phyloP scores from a whole-genome alignment of 2,113 vertebrate genomes.

The Ptilorrhoa leucosticta region DNA sequence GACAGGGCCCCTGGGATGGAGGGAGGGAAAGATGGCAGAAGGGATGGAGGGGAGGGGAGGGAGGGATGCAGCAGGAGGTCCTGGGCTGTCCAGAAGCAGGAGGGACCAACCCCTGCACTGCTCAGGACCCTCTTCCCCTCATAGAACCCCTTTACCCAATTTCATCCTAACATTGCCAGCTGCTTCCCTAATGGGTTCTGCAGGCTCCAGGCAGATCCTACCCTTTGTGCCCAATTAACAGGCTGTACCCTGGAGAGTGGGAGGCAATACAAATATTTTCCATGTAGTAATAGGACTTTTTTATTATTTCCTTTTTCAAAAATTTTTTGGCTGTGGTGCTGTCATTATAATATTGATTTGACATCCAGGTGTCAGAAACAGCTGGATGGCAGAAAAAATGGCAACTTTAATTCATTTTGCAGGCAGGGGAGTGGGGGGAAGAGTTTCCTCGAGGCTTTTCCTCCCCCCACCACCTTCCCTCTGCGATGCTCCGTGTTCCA shows the following conservation, averaged over 20 bases:
- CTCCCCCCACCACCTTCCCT: neutral
- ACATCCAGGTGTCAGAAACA: conserved; percentile 44
- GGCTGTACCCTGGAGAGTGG: neutral
- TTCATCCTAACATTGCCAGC: neutral
- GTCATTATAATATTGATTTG: conserved; percentile 17
- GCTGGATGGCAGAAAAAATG: conserved; percentile 24
- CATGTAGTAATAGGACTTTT: neutral
- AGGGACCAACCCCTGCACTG: neutral
- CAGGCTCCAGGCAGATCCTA: neutral
- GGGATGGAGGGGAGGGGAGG: neutral
- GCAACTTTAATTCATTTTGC: neutral
- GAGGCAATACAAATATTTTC: conserved; percentile 50
- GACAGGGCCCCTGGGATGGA: neutral
- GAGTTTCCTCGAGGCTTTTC: conserved; percentile 7
- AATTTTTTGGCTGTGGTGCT: neutral
- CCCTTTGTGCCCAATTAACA: conserved; percentile 36
- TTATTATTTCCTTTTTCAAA: neutral
- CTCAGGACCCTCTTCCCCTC: neutral
- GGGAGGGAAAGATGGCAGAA: neutral
- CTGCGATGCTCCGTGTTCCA: neutral
- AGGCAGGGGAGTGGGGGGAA: neutral
- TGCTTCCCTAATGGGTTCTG: neutral
- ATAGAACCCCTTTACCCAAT: accelerated
- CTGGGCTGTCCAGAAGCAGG: neutral
- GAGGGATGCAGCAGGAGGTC: neutral